phyloP scores from a whole-genome alignment of 2,113 vertebrate genomes.

The Xiphophorus hellerii region DNA sequence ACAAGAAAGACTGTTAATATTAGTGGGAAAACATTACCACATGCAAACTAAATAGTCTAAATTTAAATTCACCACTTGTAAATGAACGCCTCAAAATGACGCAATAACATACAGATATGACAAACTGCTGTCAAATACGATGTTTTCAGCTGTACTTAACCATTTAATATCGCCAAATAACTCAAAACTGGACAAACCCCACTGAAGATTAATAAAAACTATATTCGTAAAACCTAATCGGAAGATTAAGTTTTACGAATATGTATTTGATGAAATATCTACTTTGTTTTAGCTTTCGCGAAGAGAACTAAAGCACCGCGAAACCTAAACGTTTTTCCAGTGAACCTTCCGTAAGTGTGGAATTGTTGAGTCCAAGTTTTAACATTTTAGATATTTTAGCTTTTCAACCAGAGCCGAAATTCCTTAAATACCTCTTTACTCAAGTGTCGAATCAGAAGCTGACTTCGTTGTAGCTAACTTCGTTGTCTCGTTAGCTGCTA shows the following conservation, averaged over 20 bases:
- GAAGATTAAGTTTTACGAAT: neutral
- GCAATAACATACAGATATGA: neutral
- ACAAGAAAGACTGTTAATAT: neutral
- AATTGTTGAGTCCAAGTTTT: neutral
- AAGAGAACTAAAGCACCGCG: too few species aligned
- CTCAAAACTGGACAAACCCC: too few species aligned
- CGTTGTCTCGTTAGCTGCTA: slow-evolving; percentile 4
- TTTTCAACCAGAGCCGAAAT: too few species aligned
- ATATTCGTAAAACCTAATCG: neutral
- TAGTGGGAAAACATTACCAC: neutral
- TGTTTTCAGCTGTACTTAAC: too few species aligned
- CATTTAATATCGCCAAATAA: too few species aligned
- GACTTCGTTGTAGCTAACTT: neutral
- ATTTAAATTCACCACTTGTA: too few species aligned
- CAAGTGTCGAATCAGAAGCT: neutral
- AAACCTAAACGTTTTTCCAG: too few species aligned
- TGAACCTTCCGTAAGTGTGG: neutral
- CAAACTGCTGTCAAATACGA: neutral
- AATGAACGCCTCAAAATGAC: neutral
- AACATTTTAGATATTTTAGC: too few species aligned
- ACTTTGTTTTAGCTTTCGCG: neutral
- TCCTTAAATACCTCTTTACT: too few species aligned
- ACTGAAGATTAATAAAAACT: neutral
- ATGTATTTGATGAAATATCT: too few species aligned
- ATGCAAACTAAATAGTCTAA: neutral